A percentile compares a stretch with the other conserved stretches of the same genome.
Evolutionary conservation across 2,888 invertebrate genomes (phyloP).

Genomic region (Rhabditoides inermis): DNA sequence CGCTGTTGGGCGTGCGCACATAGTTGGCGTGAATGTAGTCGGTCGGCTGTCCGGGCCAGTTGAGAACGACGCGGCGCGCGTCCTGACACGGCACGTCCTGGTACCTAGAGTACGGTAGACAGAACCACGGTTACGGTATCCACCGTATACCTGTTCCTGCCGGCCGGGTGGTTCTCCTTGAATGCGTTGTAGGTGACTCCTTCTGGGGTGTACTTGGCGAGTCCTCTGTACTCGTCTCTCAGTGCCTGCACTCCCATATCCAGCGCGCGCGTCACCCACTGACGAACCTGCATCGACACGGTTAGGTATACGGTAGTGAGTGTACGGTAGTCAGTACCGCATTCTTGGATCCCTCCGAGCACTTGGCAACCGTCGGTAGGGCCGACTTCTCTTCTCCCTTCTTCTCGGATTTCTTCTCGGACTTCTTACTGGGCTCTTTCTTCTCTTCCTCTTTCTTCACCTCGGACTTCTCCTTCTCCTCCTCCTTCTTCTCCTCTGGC

Average conservation of each 20-base stretch:
- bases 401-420: no score
- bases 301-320: no score
- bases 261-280: slow-evolving; percentile 26
- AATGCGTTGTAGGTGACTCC: slow-evolving; percentile 27
- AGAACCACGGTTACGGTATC: background rate
- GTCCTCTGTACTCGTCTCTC: slow-evolving; percentile 24
- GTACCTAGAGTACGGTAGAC: slow-evolving; percentile 9
- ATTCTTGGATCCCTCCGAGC: no score
- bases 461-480: no score
- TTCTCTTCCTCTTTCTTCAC: no score
- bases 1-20: slow-evolving; percentile 9
- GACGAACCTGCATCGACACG: slow-evolving; percentile 23
- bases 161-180: slow-evolving; percentile 22
- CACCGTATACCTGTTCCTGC: slow-evolving; percentile 15
- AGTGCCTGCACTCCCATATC: slow-evolving; percentile 23
- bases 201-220: slow-evolving; percentile 31
- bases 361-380: no score
- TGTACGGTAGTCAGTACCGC: no score
- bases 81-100: slow-evolving; percentile 33
- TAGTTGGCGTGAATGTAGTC: slow-evolving; percentile 41
- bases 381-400: no score
- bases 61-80: slow-evolving; percentile 21
- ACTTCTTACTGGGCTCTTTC: no score
- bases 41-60: slow-evolving; percentile 14
- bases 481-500: no score